Evolutionary conservation across 2,888 invertebrate species (phyloP).

Genomic region (Ichneumoninae sp.): DNA sequence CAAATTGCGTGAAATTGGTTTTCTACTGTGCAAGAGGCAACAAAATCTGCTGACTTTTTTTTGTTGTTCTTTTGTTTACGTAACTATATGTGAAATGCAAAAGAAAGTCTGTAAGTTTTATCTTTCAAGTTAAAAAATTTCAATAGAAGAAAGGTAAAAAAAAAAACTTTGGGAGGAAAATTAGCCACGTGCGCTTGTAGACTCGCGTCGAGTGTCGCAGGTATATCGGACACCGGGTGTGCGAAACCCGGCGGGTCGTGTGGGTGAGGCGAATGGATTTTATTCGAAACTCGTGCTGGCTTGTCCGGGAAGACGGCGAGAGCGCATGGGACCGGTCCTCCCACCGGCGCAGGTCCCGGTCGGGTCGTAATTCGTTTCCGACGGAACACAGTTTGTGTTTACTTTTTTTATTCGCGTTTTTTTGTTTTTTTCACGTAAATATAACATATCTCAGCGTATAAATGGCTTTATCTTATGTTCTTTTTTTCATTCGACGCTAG

Average conservation of each 20-base stretch:
- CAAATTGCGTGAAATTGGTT: too few species aligned
- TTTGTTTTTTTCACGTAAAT: constrained; percentile 37
- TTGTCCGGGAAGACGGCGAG: constrained; percentile 40
- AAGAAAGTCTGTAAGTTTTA: background rate
- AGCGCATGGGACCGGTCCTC: constrained; percentile 68
- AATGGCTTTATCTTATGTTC: constrained; percentile 6
- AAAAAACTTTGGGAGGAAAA: constrained; percentile 34
- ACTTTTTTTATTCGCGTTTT: constrained; percentile 40
- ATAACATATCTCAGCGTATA: constrained; percentile 29
- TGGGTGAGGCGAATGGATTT: constrained; percentile 63
- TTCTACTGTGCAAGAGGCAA: too few species aligned
- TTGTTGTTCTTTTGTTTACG: too few species aligned
- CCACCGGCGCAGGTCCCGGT: constrained; percentile 63
- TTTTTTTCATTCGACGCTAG: constrained; percentile 10
- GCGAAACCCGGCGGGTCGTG: constrained; percentile 49
- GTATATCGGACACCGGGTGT: constrained; percentile 49
- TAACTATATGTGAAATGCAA: too few species aligned
- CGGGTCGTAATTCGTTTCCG: constrained; percentile 60
- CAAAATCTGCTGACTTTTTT: too few species aligned
- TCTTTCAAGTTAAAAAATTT: background rate
- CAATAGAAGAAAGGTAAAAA: constrained; percentile 19
- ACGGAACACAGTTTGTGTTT: constrained; percentile 40
- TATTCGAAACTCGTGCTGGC: constrained; percentile 59
- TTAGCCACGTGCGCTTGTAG: constrained; percentile 52
- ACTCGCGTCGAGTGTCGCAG: constrained; percentile 50